Conservation (phyloP, 2,888 invertebrate species). For the Liposcelis brunnea region DNA sequence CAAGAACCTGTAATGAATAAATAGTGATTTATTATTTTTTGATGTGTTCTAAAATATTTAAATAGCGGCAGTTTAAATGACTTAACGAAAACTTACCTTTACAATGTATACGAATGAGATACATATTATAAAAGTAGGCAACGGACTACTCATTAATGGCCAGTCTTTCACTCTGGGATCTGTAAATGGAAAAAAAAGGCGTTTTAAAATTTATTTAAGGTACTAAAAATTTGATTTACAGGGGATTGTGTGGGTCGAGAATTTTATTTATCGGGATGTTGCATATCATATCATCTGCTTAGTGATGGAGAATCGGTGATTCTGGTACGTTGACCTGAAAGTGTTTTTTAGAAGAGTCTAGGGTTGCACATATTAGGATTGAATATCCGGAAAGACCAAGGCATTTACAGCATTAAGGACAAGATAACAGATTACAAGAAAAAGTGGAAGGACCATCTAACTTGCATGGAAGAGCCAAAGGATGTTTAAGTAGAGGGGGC, state of each 20-base stretch:
- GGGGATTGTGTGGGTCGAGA: background rate
- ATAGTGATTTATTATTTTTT: background rate
- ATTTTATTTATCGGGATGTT: conserved; percentile 2
- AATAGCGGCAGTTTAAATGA: too few species aligned
- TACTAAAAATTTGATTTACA: background rate
- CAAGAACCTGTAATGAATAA: conserved; percentile 39
- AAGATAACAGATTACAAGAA: too few species aligned
- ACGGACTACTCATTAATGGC: conserved; percentile 55
- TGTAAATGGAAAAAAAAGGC: conserved; percentile 24
- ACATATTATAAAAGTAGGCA: conserved; percentile 48
- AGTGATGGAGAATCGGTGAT: background rate
- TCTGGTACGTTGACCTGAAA: too few species aligned
- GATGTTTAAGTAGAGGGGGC: too few species aligned
- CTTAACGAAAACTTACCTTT: conserved; percentile 14
- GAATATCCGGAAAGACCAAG: too few species aligned
- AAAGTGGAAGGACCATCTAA: too few species aligned
- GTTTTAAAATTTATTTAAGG: conserved; percentile 10
- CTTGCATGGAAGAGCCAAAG: too few species aligned
- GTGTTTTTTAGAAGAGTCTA: too few species aligned
- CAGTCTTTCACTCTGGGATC: conserved; percentile 52
- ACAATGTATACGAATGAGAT: conserved; percentile 54
- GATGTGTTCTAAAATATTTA: too few species aligned
- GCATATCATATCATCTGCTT: background rate
- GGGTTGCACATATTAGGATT: too few species aligned
- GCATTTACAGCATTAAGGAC: too few species aligned